Base-by-base conservation (phyloP, 1,140 invertebrate genomes). In the Hypothenemus hampei region DNA sequence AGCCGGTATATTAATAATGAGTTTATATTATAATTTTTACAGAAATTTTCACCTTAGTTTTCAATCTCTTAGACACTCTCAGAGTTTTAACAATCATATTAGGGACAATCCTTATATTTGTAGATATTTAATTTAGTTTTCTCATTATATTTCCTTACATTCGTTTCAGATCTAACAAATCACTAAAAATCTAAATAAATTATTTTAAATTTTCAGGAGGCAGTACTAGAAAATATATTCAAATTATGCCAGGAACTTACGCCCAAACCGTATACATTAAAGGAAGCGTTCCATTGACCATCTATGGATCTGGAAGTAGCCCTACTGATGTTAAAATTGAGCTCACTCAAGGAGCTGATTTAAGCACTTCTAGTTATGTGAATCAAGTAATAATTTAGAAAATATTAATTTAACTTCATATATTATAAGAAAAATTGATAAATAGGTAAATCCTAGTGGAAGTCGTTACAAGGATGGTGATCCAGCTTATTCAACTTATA, bases 171-270 rank as follows among this genome's bases (percentile, higher is more conserved):
- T n/a, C n/a, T n/a, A n/a, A n/a, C n/a, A n/a, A n/a, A n/a, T n/a
- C n/a, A n/a, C n/a, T n/a, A n/a, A n/a, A n/a, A n/a, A n/a, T n/a
- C n/a, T n/a, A n/a, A n/a, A 29, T 29, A 29, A 29, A 29, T 29
- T 7, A 6, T 29, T 29, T 29, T n/a, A n/a, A n/a, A 2, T 43
- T 21, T 10, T 6, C 15, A 20, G 50, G 50, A 20, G 50, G 50
- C 4, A 44, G 24, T 11, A 44, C 39, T 2, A 53, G 50, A 20
- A 53, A 53, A 19, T 53, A 53, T 13, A 53, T 53, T 15, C 23
- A 43, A 33, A 44, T 53, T 19, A 23, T 15, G 7, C 20, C 39
- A 18, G 50, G 50, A 13, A 53, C 50, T 11, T 53, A 53, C 23
- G 13, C 35, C 18, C 20, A 53, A 23, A 19, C 37, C 20, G 50